Evolutionary conservation across 2,888 invertebrate species (phyloP), one percentile per base, ranked within the genome.

Genomic region (Eristalinus aeneus): DNA sequence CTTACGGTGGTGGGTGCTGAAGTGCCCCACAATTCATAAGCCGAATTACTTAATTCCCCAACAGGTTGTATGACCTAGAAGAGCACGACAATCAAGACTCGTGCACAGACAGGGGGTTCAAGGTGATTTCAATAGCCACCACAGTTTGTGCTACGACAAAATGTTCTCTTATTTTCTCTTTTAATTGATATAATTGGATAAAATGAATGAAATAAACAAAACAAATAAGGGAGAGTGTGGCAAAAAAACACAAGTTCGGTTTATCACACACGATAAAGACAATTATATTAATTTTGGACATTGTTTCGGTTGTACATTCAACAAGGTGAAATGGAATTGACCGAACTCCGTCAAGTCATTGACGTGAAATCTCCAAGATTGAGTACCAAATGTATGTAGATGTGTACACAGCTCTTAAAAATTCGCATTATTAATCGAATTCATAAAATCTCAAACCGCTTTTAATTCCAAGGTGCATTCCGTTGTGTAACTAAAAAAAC

Each of bases 61-160:
- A 46, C 31, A 54, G n/a, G 11, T 39, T 34, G 39, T 36, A 36
- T 75, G 64, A 71, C 63, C 64, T 64, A 56, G 63, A 23, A 23
- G 6, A 10, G 9, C 22, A 27, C n/a, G 27, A 16, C 53, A 53
- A 12, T 11, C 39, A 39, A 9, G 22, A 39, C 60, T 23, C 68
- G 67, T 67, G 46, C 56, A 39, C 31, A 31, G 32, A 16, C 46
- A 11, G n/a, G 46, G 56, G 32, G 77, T 77, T 77, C 77, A 71
- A 58, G 63, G 77, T 68, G 36, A 56, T 61, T 39, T 58, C 39
- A 16, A 46, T 8, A 5, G 46, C 16, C 16, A 4, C 39, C 16
- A 46, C 46, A 46, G 46, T 46, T 46, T 16, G 46, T 16, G 16
- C 46, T 16, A 46, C n/a, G 46, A 39, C 27, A 16, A 46, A 16